Evolutionary conservation across 2,113 vertebrate species (phyloP), one percentile per base, ranked within the genome.

Genomic region (mouse (Mus musculus)): DNA sequence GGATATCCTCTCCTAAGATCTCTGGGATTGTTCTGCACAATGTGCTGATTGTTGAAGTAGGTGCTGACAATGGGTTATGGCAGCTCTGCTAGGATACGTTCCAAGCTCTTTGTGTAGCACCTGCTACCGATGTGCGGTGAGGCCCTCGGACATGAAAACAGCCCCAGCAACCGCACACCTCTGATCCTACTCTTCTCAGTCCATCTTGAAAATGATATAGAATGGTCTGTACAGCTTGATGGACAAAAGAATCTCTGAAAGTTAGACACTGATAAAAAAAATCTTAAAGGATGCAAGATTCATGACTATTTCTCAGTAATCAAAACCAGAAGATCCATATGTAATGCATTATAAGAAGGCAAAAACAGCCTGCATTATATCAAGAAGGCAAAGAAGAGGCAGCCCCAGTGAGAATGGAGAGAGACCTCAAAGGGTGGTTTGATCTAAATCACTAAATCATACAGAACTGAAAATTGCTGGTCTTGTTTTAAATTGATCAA

Each of bases 11-110:
- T 89, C 14, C 85, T 89, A 96, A 94, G 91, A 95, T 85, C 87
- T 69, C 71, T 69, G 52, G 67, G 80, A 95, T 96, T 96, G 93
- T 91, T 94, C 91, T 86, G 33, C 52, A 96, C 94, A 97, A 94
- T 75, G 81, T 71, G 19, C 36, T 39, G 30, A 96, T 95, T 98
- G 67, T 96, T 77, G 19, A 88, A 87, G 56, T 72, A 73, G 56
- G 67, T 84, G 49, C 86, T 91, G 71, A 59, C 54, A 46, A 30
- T 69, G 59, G 49, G 59, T 56, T 16, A 26, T 9, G 52, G 89
- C 85, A 91, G 56, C 63, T 42, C 19, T 12, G 42, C 33, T 76
- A 46, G 54, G 61, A 52, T 86, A n/a, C 0, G 7, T 85, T 84
- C 95, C 67, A 69, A 93, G 88, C 1, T 46, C 42, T 56, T 59